Base-by-base conservation (phyloP, 2,888 invertebrate species). In the Acronicta leporina region DNA sequence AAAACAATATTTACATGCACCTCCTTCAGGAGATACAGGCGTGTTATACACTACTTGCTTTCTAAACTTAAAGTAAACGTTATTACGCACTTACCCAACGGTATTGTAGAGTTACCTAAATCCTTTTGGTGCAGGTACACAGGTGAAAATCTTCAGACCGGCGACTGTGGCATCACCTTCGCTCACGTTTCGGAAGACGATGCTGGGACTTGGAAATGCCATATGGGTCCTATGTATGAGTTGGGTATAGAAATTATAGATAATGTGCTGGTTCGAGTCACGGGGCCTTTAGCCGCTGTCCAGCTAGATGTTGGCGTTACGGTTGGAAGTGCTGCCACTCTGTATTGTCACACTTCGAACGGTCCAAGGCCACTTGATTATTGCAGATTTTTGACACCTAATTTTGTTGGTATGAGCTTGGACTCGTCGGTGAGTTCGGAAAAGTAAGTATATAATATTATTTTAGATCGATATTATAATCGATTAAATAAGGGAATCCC, bases 141-240 rank as follows among this genome's bases (percentile, higher is more conserved):
- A 1, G 92, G 92, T 0, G 87, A 89, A 67, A 88, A 88, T 62
- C 85, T 94, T 0, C 86, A 88, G 57, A 80, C 82, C 1, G 95
- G 95, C 1, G 89, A 93, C 43, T 95, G 95, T 73, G 92, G 89
- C 0, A 90, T 95, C 9, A 93, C 88, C 0, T 91, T 95, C 61
- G 66, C 75, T 0, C 81, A 87, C 4, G 89, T 87, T 0, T 74
- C 77, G 2, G 60, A 63, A 9, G 75, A 82, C 1, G 93, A 95
- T 38, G 81, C 80, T 2, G 95, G 95, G 0, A 63, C 68, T 20
- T 95, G 95, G 95, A 86, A 83, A 1, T 95, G 95, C 58, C 93
- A 95, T 61, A 94, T 95, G 92, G 95, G 95, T 0, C 87, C 88
- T 0, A 78, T 79, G 14, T 75, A 85, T 9, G 74, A 79, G 33